Conservation (phyloP, 2,797 vertebrate genomes). For the Gymnoscopelus braueri region DNA sequence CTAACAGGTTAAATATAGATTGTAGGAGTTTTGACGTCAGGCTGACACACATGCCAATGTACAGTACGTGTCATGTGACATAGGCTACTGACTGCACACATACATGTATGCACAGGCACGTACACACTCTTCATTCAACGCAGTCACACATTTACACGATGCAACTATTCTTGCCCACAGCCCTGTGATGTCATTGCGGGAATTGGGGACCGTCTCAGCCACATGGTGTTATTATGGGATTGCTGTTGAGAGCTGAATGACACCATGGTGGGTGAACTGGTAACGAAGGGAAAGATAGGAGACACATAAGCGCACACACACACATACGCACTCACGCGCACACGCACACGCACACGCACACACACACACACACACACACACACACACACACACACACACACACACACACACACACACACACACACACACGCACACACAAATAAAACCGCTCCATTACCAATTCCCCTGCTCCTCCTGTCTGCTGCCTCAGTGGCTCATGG, state of each 20-base stretch:
- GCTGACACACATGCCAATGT: constrained; percentile 27
- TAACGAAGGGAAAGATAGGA: constrained; percentile 40
- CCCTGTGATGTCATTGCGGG: constrained; percentile 70
- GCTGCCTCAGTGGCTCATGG: too few species aligned
- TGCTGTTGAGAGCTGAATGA: constrained; percentile 62
- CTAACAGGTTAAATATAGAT: constrained; percentile 67
- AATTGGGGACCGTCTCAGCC: constrained; percentile 65
- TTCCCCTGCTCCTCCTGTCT: too few species aligned
- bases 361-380: constrained; percentile 10
- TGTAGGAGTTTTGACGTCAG: constrained; percentile 78
- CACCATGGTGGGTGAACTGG: constrained; percentile 33
- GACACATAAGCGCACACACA: constrained; percentile 6
- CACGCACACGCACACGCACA: constrained; percentile 2
- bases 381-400: constrained; percentile 11
- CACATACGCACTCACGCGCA: constrained; percentile 1
- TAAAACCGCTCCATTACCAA: too few species aligned
- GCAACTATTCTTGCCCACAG: constrained; percentile 34
- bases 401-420: constrained; percentile 32
- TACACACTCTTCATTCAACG: neutral
- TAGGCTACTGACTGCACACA: neutral
- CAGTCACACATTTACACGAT: too few species aligned
- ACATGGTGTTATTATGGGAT: constrained; percentile 61
- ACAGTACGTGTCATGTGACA: neutral
- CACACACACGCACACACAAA: too few species aligned
- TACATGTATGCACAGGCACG: constrained; percentile 14